A percentile compares a stretch with the other conserved stretches of the same genome.
phyloP scores from a whole-genome alignment of 2,113 vertebrate species.

The Nettapus auritus region DNA sequence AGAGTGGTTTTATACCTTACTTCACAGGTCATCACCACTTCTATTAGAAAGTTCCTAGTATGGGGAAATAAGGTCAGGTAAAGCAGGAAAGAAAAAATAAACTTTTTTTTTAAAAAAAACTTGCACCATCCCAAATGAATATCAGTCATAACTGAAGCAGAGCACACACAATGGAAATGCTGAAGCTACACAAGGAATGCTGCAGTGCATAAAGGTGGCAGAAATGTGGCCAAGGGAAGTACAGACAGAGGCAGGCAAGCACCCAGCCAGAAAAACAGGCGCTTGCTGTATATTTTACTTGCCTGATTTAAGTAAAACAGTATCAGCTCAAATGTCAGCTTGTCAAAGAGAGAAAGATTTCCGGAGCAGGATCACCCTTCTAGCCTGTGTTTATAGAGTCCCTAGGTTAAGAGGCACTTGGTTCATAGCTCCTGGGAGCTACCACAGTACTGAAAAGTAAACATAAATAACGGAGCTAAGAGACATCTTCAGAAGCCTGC shows the following conservation, averaged over 20 bases:
- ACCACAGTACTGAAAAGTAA: conserved; percentile 47
- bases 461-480: conserved; percentile 44
- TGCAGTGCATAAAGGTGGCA: neutral
- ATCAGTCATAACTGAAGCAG: neutral
- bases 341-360: neutral
- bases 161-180: neutral
- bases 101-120: neutral
- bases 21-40: neutral
- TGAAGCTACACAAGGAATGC: neutral
- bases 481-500: conserved; percentile 27
- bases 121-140: neutral
- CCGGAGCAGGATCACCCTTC: neutral
- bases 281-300: conserved; percentile 17
- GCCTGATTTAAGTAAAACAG: conserved; percentile 2
- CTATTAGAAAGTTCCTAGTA: neutral
- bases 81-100: accelerated
- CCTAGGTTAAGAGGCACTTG: conserved; percentile 54
- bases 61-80: neutral
- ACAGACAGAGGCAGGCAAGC: neutral
- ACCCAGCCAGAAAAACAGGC: conserved; percentile 23
- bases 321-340: conserved; percentile 24
- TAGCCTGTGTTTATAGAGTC: conserved; percentile 52
- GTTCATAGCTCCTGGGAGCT: conserved; percentile 49
- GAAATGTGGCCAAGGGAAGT: neutral
- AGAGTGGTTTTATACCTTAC: neutral